Conservation (phyloP, 2,113 vertebrate genomes). For the Odontesthes bonariensis region DNA sequence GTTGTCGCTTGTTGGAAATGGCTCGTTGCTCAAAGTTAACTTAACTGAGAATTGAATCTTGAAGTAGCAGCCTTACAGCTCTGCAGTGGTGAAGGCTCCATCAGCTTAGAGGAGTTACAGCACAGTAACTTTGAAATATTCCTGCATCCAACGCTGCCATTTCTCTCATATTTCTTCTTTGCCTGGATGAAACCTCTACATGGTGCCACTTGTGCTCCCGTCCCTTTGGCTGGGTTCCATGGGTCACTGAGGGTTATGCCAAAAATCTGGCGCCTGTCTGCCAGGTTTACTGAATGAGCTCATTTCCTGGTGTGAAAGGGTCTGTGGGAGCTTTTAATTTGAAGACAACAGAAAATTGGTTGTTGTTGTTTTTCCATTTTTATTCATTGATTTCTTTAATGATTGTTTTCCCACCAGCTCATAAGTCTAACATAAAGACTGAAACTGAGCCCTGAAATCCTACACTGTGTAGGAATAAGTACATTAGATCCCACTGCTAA, state of each 20-base stretch:
- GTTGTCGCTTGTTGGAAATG: too few relatives aligned
- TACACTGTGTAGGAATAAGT: background rate
- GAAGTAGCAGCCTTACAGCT: too few relatives aligned
- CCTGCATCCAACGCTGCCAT: background rate
- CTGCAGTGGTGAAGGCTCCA: too few relatives aligned
- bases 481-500: background rate
- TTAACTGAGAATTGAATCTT: too few relatives aligned
- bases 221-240: conserved; percentile 19
- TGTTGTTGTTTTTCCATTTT: too few relatives aligned
- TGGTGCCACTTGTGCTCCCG: conserved; percentile 5
- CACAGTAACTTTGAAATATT: background rate
- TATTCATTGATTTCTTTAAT: too few relatives aligned
- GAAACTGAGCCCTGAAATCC: background rate
- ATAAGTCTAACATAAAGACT: background rate
- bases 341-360: conserved; percentile 22
- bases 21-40: too few relatives aligned
- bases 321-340: conserved; percentile 18
- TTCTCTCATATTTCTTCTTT: background rate
- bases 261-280: conserved; percentile 80
- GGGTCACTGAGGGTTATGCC: conserved; percentile 66
- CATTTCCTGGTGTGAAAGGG: conserved; percentile 63
- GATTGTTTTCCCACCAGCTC: background rate
- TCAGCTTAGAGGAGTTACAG: too few relatives aligned
- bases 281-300: conserved; percentile 75
- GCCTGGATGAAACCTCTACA: background rate